Conservation (phyloP, 2,888 invertebrate genomes). For the Furcula furcula region DNA sequence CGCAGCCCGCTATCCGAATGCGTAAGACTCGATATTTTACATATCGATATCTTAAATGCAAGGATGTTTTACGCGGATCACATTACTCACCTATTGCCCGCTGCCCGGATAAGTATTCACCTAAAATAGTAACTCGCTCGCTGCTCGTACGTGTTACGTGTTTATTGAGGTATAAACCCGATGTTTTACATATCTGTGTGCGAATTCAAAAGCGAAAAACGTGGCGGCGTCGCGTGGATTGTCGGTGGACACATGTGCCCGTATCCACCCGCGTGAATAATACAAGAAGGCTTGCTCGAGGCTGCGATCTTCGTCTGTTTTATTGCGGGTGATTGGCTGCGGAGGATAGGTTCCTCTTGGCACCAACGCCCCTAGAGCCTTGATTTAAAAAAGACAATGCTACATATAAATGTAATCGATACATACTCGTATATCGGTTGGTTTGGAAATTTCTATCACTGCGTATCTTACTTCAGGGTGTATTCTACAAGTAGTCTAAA, state of each 20-base stretch:
- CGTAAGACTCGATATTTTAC: slow-evolving; percentile 54
- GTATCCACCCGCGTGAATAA: slow-evolving; percentile 60
- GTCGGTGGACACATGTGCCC: slow-evolving; percentile 65
- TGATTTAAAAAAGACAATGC: slow-evolving; percentile 44
- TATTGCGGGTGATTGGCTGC: slow-evolving; percentile 66
- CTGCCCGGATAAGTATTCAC: slow-evolving; percentile 16
- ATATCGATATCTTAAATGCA: slow-evolving; percentile 56
- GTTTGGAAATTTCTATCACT: no score
- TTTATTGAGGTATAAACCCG: slow-evolving; percentile 26
- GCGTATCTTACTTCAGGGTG: no score
- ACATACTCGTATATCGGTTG: no score
- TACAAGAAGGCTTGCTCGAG: slow-evolving; percentile 59
- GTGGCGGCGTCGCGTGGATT: slow-evolving; percentile 41
- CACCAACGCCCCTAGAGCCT: slow-evolving; percentile 26
- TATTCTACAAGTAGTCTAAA: no score
- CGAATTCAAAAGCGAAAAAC: slow-evolving; percentile 33
- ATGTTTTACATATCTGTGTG: slow-evolving; percentile 23
- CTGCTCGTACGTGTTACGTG: slow-evolving; percentile 5
- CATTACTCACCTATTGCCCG: slow-evolving; percentile 33
- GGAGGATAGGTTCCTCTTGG: slow-evolving; percentile 39
- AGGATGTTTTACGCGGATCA: slow-evolving; percentile 45
- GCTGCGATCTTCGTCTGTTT: slow-evolving; percentile 58
- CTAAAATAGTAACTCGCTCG: slow-evolving; percentile 12
- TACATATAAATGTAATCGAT: no score
- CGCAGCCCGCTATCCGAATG: slow-evolving; percentile 37